Evolutionary conservation across 2,888 invertebrate species (phyloP), one percentile per base, ranked within the genome.

Genomic region (Cremastinae sp.): DNA sequence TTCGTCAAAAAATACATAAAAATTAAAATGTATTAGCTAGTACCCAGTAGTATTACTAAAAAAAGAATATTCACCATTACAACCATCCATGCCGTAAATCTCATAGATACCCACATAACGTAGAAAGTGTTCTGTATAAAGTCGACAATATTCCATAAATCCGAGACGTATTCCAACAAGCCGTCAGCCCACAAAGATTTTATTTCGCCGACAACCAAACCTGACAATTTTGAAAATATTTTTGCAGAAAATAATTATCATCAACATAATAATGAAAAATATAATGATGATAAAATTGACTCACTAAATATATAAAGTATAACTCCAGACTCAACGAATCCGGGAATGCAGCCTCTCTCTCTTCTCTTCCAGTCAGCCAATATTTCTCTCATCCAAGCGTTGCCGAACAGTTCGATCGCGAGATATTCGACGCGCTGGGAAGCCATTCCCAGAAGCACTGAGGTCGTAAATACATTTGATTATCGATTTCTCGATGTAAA

Each of bases 81-180:
- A 68, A 95, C 93, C 83, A 95, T 94, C 93, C 96, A 98, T 10
- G 99, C 95, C 0, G 97, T 95, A 66, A 96, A 92, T 79, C 99
- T 91, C 81, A 99, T 92, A 69, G 95, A 93, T 80, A 98, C 94
- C 93, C 99, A 99, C 47, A 96, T 95, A 18, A 98, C 95, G 88
- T 99, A 99, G 84, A 99, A 96, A 83, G 96, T 94, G 89, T 99
- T 98, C 5, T 98, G 98, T 83, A 98, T 95, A 88, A 98, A 98
- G 90, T 99, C 99, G 2, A 99, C 95, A 76, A 99, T 97, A 88
- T 99, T 99, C 99, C 99, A 99, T 79, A 99, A 93, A 90, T 99
- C 98, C 81, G 95, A 95, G 51, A 97, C 93, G 88, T 99, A 99
- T 81, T 98, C 98, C 82, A 94, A 90, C 5, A 98, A 90, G 0